Conservation (phyloP, 2,797 vertebrate species). For the Pampus argenteus region DNA sequence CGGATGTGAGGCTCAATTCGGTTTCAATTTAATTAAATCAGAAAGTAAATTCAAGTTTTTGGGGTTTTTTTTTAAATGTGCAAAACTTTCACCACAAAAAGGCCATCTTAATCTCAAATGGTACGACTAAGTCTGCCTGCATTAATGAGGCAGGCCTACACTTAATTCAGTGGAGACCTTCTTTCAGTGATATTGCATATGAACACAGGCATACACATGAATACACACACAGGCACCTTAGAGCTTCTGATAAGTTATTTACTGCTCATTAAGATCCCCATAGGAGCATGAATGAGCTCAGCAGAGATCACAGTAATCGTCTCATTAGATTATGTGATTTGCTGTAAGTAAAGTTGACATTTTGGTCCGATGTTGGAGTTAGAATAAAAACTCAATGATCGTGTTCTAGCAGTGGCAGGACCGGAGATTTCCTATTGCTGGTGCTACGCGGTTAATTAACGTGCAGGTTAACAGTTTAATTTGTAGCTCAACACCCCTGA, state of each 20-base stretch:
- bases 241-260: constrained; percentile 1
- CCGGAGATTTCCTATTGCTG: too few species aligned
- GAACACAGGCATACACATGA: too few species aligned
- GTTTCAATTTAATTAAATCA: constrained; percentile 55
- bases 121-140: constrained; percentile 3
- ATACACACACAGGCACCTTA: background rate
- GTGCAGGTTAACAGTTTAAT: too few species aligned
- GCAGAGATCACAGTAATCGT: constrained; percentile 22
- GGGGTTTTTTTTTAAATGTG: constrained; percentile 6
- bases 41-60: constrained; percentile 39
- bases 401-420: too few species aligned
- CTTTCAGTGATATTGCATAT: constrained; percentile 2
- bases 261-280: constrained; percentile 13
- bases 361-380: constrained; percentile 1
- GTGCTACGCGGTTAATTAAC: too few species aligned
- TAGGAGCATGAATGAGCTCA: constrained; percentile 15
- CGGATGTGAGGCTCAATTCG: constrained; percentile 16
- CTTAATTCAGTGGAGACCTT: constrained; percentile 5
- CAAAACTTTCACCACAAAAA: constrained; percentile 25
- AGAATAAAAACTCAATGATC: background rate
- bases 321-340: background rate
- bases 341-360: background rate
- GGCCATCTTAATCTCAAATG: constrained; percentile 22
- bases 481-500: too few species aligned
- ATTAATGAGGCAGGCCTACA: constrained; percentile 3